Conservation (phyloP, 2,113 vertebrate species). For the Leuciscus idus region DNA sequence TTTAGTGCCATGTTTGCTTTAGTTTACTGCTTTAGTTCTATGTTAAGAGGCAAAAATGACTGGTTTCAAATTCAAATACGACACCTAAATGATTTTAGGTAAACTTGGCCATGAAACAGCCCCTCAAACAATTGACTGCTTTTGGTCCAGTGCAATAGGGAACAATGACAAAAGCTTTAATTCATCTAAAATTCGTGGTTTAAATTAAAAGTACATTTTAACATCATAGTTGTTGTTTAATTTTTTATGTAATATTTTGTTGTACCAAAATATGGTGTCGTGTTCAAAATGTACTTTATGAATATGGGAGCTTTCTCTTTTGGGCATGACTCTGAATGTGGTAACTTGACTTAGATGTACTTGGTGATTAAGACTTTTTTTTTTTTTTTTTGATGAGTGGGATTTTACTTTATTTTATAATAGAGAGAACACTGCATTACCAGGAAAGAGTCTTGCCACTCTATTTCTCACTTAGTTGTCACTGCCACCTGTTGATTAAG, state of each 20-base stretch:
- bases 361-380: neutral
- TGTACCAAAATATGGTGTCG: neutral
- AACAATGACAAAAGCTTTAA: neutral
- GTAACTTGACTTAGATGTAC: neutral
- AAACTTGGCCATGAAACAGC: neutral
- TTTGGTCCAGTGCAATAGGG: neutral
- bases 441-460: slow-evolving; percentile 37
- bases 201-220: neutral
- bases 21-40: neutral
- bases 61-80: neutral
- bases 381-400: neutral
- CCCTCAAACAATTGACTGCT: neutral
- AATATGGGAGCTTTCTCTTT: neutral
- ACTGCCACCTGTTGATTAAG: slow-evolving; percentile 42
- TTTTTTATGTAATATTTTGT: neutral
- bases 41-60: neutral
- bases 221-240: neutral
- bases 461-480: slow-evolving; percentile 2
- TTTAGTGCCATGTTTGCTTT: neutral
- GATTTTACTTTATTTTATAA: neutral
- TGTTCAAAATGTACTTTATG: neutral
- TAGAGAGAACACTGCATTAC: slow-evolving; percentile 32
- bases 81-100: no score
- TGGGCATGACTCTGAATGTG: neutral
- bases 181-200: neutral